Conservation (phyloP, 2,888 invertebrate genomes). For the Podotricha telesiphe region DNA sequence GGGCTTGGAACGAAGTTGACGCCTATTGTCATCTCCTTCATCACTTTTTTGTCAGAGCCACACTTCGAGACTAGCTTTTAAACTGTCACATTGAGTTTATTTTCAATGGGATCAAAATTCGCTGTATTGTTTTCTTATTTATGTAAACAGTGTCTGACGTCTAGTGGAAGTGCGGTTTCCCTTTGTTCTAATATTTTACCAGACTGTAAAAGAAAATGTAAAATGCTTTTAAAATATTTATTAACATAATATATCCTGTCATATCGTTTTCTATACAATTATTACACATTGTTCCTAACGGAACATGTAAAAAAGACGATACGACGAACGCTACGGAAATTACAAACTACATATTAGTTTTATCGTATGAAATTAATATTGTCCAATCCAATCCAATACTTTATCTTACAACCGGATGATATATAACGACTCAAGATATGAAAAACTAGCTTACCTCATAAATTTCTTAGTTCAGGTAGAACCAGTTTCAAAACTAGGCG, state of each 20-base stretch:
- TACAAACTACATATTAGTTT: background rate
- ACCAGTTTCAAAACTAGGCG: slow-evolving; percentile 41
- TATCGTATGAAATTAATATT: background rate
- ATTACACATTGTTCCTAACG: background rate
- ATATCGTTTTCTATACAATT: slow-evolving; percentile 10
- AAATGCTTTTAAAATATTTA: slow-evolving; percentile 7
- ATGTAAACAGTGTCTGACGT: slow-evolving; percentile 32
- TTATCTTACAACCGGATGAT: slow-evolving; percentile 41
- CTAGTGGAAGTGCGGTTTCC: slow-evolving; percentile 13
- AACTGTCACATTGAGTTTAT: slow-evolving; percentile 43
- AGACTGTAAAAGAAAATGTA: background rate
- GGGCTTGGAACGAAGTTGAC: slow-evolving; percentile 43
- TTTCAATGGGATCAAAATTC: slow-evolving; percentile 38
- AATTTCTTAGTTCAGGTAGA: slow-evolving; percentile 34
- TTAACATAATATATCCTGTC: slow-evolving; percentile 10
- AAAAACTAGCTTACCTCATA: slow-evolving; percentile 46
- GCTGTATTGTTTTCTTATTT: slow-evolving; percentile 37
- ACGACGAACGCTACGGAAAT: background rate
- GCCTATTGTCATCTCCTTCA: slow-evolving; percentile 44
- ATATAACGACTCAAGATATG: slow-evolving; percentile 40
- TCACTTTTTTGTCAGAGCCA: slow-evolving; percentile 42
- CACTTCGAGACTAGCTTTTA: slow-evolving; percentile 44
- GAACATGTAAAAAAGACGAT: background rate
- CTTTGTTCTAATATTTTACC: slow-evolving; percentile 10
- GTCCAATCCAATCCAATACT: slow-evolving; percentile 23